Base-by-base conservation (phyloP, 2,113 vertebrate species). In the Cebidichthys violaceus region DNA sequence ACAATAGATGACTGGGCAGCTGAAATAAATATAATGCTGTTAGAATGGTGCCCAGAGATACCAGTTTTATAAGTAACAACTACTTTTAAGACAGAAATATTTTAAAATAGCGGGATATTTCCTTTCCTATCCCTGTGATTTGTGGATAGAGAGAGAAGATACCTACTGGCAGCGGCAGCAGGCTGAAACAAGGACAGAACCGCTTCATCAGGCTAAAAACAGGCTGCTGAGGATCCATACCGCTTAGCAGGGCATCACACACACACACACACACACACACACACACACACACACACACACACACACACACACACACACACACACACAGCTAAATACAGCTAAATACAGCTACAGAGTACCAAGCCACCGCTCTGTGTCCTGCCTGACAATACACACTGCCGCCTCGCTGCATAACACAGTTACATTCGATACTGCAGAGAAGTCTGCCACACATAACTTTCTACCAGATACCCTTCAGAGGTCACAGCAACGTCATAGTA, bases 151-250 rank as follows among this genome's bases (percentile, higher is more conserved):
- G 10, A 85, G 39, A 74, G 47, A 41, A 17, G 77, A 89, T 88
- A 96, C 96, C 57, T 96, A 98, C 96, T 95, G 94, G 80, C 29
- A 91, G 86, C 0, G 90, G 92, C 62, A 96, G 96, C 90, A 94
- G 73, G 87, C 95, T 92, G 50, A 96, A 88, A 89, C 97, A 98
- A 60, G 96, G 90, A 88, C 96, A 97, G 92, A 97, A 93, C 84
- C 94, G 93, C 92, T 96, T 96, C 97, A 97, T 96, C 92, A 96
- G 93, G 93, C 75, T 90, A 91, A 90, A 93, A 87, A 95, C 89
- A 87, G 67, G 89, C 84, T 94, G 86, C 79, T 93, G 90, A 80
- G 87, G 90, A 93, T 95, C 95, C 95, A 96, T 96, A 70, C 70
- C 77, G 82, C 90, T 57, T 92, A 81, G 62, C 52, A 70, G 64